Base-by-base conservation (phyloP, 1,140 invertebrate genomes). In the Varroa destructor region DNA sequence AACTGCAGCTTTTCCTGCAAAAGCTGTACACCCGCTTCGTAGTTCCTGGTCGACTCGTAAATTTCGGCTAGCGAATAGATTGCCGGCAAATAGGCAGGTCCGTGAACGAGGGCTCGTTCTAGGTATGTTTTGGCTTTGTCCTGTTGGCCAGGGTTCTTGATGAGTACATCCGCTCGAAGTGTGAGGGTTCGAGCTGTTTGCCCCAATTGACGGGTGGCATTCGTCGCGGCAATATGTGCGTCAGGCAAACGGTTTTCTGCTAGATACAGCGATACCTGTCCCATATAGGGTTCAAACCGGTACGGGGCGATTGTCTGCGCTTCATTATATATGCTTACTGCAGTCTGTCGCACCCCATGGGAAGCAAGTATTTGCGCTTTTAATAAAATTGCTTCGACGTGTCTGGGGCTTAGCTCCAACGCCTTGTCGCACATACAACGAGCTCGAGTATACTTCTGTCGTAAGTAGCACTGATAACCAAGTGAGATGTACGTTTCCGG, bases 311-410 rank as follows among this genome's bases (percentile, higher is more conserved):
- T 78, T 75, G 86, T 84, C 74, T 87, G 82, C 0, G 87, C 88
- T 78, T 89, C 87, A 74, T 86, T 81, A 78, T 88, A 89, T 77
- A 87, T 85, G 56, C 83, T 79, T 1, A 86, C 81, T 6, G 88
- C 87, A 74, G 89, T 87, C 71, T 84, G 82, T 75, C 83, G 84
- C 74, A 87, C 88, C 77, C 88, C 88, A 64, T 88, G 79, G 74
- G 88, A 85, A 43, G 87, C 79, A 1, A 89, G 79, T 57, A 88
- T 84, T 75, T 83, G 83, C 1, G 87, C 88, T 73, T 87, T 85
- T 6, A 89, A 76, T 55, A 89, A 80, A 8, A 87, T 79, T 0
- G 87, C 87, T 77, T 89, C 87, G n/a, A 88, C 81, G 76, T 83
- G 75, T 4, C 78, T 75, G 25, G 78, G 77, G 74, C 81, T 79